A percentile compares a stretch with the other conserved stretches of the same genome.
Conservation (phyloP, 2,888 invertebrate genomes). For the Chrysina gloriosa region DNA sequence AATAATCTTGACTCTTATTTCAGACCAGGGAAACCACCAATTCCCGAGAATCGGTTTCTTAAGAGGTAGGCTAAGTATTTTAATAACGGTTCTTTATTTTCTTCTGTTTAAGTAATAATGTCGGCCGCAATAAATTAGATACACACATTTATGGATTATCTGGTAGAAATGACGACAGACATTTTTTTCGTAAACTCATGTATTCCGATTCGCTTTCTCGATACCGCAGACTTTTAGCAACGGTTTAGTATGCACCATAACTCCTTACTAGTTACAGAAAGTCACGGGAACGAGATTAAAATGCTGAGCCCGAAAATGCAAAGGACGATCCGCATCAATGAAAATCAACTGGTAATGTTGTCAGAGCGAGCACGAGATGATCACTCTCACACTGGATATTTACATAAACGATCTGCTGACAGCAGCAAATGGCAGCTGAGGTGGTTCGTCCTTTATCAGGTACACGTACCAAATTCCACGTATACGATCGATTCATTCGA, state of each 20-base stretch:
- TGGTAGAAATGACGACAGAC: not conserved
- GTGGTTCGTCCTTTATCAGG: slow-evolving; percentile 87
- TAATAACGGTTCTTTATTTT: too few species aligned
- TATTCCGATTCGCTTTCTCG: not conserved
- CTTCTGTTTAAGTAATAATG: too few species aligned
- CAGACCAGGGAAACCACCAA: too few species aligned
- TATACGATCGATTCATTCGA: not conserved
- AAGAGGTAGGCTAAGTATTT: too few species aligned
- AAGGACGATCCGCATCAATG: slow-evolving; percentile 85
- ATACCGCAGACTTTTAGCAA: too few species aligned
- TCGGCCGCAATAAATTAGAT: too few species aligned
- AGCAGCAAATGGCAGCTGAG: slow-evolving; percentile 89
- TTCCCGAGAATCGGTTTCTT: too few species aligned
- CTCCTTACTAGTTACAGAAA: not conserved
- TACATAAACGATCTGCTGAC: slow-evolving; percentile 87
- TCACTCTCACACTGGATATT: slow-evolving; percentile 83
- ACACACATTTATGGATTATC: not conserved
- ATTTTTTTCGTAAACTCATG: not conserved
- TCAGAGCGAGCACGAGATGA: slow-evolving; percentile 89
- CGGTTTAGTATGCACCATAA: too few species aligned
- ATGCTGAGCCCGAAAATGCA: slow-evolving; percentile 90
- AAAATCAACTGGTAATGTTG: slow-evolving; percentile 84
- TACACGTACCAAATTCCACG: slow-evolving; percentile 60
- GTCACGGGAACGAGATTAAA: slow-evolving; percentile 13
- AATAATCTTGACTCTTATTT: too few species aligned